Percentiles rank a stretch among this genome's conserved stretches.
Conservation (phyloP, 1,140 invertebrate genomes). For the Bombus difficillimus region DNA sequence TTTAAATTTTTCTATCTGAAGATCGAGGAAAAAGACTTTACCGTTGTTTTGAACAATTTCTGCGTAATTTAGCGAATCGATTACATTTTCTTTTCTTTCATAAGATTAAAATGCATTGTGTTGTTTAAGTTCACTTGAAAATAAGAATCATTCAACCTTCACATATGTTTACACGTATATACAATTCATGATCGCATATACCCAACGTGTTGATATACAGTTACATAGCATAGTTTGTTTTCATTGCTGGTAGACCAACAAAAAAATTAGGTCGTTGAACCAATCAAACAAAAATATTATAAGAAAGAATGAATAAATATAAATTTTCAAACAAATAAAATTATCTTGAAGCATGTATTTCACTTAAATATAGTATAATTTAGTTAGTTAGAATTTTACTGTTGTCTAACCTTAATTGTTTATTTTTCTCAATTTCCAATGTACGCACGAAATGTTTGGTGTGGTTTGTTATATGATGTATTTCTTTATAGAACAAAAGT, state of each 20-base stretch:
- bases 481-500: neutral
- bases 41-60: neutral
- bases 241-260: neutral
- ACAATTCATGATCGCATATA: neutral
- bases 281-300: slow-evolving; percentile 1
- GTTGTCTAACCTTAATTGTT: slow-evolving; percentile 7
- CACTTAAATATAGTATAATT: neutral
- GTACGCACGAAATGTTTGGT: slow-evolving; percentile 5
- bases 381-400: neutral
- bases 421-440: neutral
- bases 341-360: neutral
- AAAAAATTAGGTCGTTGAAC: slow-evolving; percentile 55
- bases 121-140: neutral
- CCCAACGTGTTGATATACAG: neutral
- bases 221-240: slow-evolving; percentile 33
- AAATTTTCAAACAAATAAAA: slow-evolving; percentile 1
- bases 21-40: neutral
- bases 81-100: neutral
- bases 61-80: neutral
- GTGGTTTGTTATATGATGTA: neutral
- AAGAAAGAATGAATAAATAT: no score
- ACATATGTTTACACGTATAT: slow-evolving; percentile 33
- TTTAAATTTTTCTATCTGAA: slow-evolving; percentile 10
- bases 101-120: neutral
- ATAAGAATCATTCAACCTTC: slow-evolving; percentile 5